These are phyloP conservation scores for Phoxinus phoxinus DNA, from an alignment of 2,113 vertebrate genomes.

Conservation along the genomic window DNA sequence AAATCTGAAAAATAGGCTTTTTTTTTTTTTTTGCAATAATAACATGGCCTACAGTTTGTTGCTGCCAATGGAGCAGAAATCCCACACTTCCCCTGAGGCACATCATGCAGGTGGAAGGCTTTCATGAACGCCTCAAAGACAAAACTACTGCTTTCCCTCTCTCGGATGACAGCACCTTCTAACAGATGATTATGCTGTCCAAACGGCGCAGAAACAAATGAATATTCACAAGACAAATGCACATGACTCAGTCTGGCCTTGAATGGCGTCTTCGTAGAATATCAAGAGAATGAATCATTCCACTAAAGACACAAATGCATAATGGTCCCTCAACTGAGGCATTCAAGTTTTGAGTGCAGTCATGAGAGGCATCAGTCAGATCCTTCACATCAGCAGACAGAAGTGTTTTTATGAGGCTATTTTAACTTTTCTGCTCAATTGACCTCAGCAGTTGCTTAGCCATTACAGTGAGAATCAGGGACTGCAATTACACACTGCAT, in stretches of 20 bases:
- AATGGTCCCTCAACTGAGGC: not conserved
- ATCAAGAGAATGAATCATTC: not conserved
- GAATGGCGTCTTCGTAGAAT: not conserved
- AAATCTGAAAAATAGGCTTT: not conserved
- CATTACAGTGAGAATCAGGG: not conserved
- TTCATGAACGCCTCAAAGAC: constrained; percentile 56
- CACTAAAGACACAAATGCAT: not conserved
- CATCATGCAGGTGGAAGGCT: constrained; percentile 44
- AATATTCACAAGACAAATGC: constrained; percentile 65
- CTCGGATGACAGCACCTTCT: constrained; percentile 59
- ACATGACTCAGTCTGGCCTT: constrained; percentile 53
- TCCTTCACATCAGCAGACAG: not conserved
- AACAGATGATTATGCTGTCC: constrained; percentile 67
- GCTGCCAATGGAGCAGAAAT: not conserved
- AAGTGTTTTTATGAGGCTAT: constrained; percentile 17
- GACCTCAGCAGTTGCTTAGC: constrained; percentile 19
- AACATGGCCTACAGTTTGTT: not conserved
- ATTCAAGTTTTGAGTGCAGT: constrained; percentile 8
- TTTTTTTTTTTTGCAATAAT: not conserved
- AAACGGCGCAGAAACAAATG: constrained; percentile 56
- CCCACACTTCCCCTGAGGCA: not conserved
- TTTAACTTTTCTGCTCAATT: constrained; percentile 28
- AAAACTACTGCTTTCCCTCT: constrained; percentile 58
- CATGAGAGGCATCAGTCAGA: constrained; percentile 8
- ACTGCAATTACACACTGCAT: constrained; percentile 27